phyloP scores from a whole-genome alignment of 2,888 invertebrate genomes.

The Machimus atricapillus region DNA sequence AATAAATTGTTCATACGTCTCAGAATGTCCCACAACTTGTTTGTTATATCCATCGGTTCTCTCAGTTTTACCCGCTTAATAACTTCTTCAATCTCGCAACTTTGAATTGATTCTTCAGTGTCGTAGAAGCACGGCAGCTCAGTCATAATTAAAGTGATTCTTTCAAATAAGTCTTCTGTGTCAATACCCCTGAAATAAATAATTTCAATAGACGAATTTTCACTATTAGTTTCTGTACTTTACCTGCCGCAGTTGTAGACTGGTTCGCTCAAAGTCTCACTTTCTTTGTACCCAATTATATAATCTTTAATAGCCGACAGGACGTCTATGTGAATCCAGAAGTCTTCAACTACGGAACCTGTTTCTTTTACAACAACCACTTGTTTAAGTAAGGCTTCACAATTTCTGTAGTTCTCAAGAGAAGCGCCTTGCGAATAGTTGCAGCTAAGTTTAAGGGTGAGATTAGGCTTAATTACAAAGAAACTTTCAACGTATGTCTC shows the following conservation, averaged over 20 bases:
- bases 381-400: slow-evolving; percentile 56
- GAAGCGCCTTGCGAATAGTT: slow-evolving; percentile 49
- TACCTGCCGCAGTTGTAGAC: slow-evolving; percentile 56
- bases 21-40: slow-evolving; percentile 59
- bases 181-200: slow-evolving; percentile 53
- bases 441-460: slow-evolving; percentile 55
- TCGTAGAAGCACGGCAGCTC: slow-evolving; percentile 53
- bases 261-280: slow-evolving; percentile 51
- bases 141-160: slow-evolving; percentile 56
- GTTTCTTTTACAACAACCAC: slow-evolving; percentile 54
- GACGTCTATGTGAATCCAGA: slow-evolving; percentile 57
- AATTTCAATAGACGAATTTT: neutral
- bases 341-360: slow-evolving; percentile 53
- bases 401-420: slow-evolving; percentile 54
- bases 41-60: slow-evolving; percentile 56
- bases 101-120: slow-evolving; percentile 47
- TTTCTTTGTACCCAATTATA: slow-evolving; percentile 55
- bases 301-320: slow-evolving; percentile 58
- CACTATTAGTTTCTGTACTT: neutral
- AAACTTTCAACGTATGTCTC: slow-evolving; percentile 53
- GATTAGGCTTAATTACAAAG: slow-evolving; percentile 55
- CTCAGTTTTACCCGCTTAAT: slow-evolving; percentile 55
- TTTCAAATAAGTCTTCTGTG: slow-evolving; percentile 54
- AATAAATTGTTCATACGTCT: slow-evolving; percentile 52
- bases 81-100: slow-evolving; percentile 57